Conservation (phyloP, 2,797 vertebrate genomes). For the Phoebastria nigripes region DNA sequence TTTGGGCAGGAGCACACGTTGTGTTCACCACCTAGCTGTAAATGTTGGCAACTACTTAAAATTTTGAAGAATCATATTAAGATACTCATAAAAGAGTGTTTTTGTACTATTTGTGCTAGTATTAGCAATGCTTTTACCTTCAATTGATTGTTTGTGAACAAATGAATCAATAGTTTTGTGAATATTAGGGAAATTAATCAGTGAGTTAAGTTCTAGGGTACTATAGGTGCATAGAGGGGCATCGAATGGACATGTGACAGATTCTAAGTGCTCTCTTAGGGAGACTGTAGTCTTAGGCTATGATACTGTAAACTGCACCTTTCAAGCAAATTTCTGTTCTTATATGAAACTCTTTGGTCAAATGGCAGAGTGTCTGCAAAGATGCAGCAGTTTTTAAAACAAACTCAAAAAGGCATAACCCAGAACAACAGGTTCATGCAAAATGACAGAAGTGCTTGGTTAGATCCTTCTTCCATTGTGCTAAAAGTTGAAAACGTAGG, state of each 20-base stretch:
- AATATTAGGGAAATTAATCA: neutral
- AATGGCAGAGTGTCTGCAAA: neutral
- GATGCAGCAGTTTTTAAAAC: neutral
- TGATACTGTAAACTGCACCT: neutral
- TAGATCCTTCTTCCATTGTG: neutral
- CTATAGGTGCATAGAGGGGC: accelerated
- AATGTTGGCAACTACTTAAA: neutral
- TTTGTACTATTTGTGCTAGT: neutral
- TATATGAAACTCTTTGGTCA: neutral
- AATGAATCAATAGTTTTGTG: neutral
- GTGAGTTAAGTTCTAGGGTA: neutral
- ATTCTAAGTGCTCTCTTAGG: neutral
- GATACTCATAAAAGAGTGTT: neutral
- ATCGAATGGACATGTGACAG: neutral
- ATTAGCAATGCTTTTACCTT: neutral
- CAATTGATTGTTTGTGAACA: neutral
- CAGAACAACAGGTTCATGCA: neutral
- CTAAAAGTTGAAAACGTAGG: neutral
- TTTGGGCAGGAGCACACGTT: neutral
- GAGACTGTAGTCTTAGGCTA: neutral
- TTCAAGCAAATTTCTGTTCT: neutral
- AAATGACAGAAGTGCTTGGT: neutral
- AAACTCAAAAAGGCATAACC: neutral
- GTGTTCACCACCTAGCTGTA: neutral
- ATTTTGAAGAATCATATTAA: neutral